Evolutionary conservation across 2,797 vertebrate species (phyloP), one percentile per base, ranked within the genome.

Genomic region (Hyperoplus lanceolatus): DNA sequence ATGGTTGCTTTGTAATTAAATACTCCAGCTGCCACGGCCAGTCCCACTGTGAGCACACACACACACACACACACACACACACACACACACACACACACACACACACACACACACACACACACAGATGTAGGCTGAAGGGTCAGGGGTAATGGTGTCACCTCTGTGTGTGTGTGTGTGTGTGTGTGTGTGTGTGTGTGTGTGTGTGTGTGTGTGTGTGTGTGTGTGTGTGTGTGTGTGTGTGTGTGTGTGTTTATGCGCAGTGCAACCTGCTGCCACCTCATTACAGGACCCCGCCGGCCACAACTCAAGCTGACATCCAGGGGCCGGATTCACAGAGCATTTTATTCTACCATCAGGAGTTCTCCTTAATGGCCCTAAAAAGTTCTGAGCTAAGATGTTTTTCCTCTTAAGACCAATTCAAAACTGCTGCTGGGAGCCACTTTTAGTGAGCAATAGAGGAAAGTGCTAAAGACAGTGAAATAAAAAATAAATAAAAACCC

Each of bases 181-280:
- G 86, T 72, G 80, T 29, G 82, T 82, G 84, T 78, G 77, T 75
- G 79, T 77, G 81, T 75, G 89, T 87, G 87, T 91, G 89, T 92
- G 82, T 75, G 89, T 87, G 87, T 91, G 89, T 92, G 82, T 73
- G 77, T 79, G 63, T 46, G 74, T 55, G 70, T 71, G 78, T 78
- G 79, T 75, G 51, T 59, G 56, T 75, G 61, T 56, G 86, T 72
- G 80, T 29, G 82, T 82, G 84, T 78, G 77, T 75, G 79, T 77
- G 81, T 75, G 89, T 86, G 87, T 91, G 89, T 92, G 82, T 29
- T 29, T 29, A 29, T 29, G 29, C 29, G 29, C 29, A 80, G 82
- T 77, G 86, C 86, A 92, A 77, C 89, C 81, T 87, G 87, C 85
- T 93, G 94, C 93, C 93, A 89, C 82, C 87, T 94, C 84, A 93